Base-by-base conservation (phyloP, 2,113 vertebrate genomes). In the Phrynocephalus versicolor region DNA sequence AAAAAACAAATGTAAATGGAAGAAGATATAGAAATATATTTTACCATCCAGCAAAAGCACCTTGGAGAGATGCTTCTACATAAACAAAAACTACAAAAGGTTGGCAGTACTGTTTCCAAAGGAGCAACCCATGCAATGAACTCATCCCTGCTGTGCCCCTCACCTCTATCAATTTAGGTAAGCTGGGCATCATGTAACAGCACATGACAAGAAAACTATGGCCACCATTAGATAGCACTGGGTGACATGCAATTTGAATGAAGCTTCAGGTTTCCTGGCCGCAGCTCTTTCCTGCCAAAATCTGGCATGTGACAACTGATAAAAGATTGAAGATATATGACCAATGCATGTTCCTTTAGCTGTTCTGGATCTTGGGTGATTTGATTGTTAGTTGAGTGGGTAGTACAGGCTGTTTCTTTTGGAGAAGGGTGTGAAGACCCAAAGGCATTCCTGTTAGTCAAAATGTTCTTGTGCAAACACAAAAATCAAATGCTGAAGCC, bases 21-120 rank as follows among this genome's bases (percentile, higher is more conserved):
- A 16, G 23, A 65, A 0, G 51, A 77, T 1, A 0, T 2, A 0
- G 75, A 19, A 8, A 2, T 37, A 33, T 0, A 19, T 45, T 18
- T 82, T 25, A n/a, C 77, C 23, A 74, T 2, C 33, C n/a, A 85
- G 57, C 10, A 12, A 65, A 18, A 75, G 77, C 1, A 45, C 65
- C 3, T 1, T 71, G 45, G 75, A 86, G 27, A 1, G 0, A 41
- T 1, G 0, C 41, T 1, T 6, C 8, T 33, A 0, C 1, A 33
- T 79, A 35, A 41, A 71, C 33, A 81, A 80, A 37, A 25, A 5
- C 76, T 0, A 0, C 19, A 1, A 23, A 64, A 6, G 7, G 2
- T 67, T 60, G 7, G 18, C 13, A 60, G 58, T 60, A 16, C 3
- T 60, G 18, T 15, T 21, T 60, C 15, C 58, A 60, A 60, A 60